phyloP scores from a whole-genome alignment of 2,113 vertebrate genomes.

The Eleginops maclovinus region DNA sequence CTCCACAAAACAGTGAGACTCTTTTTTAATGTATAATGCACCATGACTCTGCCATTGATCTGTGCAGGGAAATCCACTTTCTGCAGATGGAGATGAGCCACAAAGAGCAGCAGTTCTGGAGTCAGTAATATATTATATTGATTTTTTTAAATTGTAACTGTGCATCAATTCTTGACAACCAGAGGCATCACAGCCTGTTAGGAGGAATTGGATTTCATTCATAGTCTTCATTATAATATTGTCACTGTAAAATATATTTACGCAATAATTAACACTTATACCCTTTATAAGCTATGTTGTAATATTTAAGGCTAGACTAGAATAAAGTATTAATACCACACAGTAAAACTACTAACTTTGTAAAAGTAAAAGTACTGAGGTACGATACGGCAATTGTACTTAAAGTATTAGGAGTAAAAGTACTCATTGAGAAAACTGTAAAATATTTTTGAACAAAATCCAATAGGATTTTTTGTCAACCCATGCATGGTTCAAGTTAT shows the following conservation, averaged over 20 bases:
- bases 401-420: too few species aligned
- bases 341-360: too few species aligned
- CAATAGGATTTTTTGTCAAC: too few species aligned
- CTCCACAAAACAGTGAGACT: slow-evolving; percentile 6
- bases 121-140: slow-evolving; percentile 18
- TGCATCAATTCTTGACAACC: neutral
- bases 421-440: too few species aligned
- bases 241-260: neutral
- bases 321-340: too few species aligned
- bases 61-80: slow-evolving; percentile 20
- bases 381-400: too few species aligned
- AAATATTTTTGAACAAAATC: too few species aligned
- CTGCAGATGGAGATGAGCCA: slow-evolving; percentile 19
- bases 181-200: neutral
- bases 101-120: slow-evolving; percentile 20
- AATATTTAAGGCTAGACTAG: too few species aligned
- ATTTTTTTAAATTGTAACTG: slow-evolving; percentile 17
- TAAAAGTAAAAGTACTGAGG: too few species aligned
- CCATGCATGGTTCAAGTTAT: too few species aligned
- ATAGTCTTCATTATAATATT: neutral
- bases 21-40: slow-evolving; percentile 55
- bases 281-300: too few species aligned
- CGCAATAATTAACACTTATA: too few species aligned
- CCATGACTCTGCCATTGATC: slow-evolving; percentile 49
- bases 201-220: neutral